Percentiles rank a stretch among this genome's conserved stretches.
phyloP scores from a whole-genome alignment of 2,888 invertebrate species.

The Chirona hameri region DNA sequence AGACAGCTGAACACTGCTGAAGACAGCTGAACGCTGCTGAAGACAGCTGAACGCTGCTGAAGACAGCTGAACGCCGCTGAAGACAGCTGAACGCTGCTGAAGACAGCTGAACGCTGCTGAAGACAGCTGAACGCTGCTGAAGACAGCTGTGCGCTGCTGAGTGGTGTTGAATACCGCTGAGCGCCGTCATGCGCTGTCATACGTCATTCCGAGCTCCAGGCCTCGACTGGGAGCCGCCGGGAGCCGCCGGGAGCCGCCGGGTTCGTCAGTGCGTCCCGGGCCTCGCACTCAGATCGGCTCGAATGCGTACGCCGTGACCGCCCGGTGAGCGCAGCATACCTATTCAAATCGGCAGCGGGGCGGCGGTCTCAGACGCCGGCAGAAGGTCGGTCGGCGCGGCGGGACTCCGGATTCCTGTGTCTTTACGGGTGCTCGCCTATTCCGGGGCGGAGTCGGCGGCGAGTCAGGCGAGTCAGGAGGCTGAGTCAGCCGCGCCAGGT shows the following conservation, averaged over 20 bases:
- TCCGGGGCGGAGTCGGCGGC: background rate
- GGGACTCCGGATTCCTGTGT: slow-evolving; percentile 8
- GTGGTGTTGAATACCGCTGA: too few relatives aligned
- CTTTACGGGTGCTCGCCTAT: background rate
- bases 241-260: background rate
- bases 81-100: too few relatives aligned
- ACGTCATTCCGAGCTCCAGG: too few relatives aligned
- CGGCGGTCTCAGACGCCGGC: background rate
- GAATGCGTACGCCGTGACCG: background rate
- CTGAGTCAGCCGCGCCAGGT: background rate
- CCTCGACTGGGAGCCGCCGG: too few relatives aligned
- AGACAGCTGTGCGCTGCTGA: too few relatives aligned
- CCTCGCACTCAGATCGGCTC: background rate
- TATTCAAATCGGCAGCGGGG: slow-evolving; percentile 1
- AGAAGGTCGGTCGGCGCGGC: background rate
- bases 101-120: too few relatives aligned
- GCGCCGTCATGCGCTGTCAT: too few relatives aligned
- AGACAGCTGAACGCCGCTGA: too few relatives aligned
- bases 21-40: too few relatives aligned
- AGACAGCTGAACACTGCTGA: too few relatives aligned
- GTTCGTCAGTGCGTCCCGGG: background rate
- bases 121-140: too few relatives aligned
- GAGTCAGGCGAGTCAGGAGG: background rate
- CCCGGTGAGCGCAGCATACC: background rate
- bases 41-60: too few relatives aligned